Evolutionary conservation across 2,113 vertebrate genomes (phyloP).

Genomic region (Anser cygnoides): DNA sequence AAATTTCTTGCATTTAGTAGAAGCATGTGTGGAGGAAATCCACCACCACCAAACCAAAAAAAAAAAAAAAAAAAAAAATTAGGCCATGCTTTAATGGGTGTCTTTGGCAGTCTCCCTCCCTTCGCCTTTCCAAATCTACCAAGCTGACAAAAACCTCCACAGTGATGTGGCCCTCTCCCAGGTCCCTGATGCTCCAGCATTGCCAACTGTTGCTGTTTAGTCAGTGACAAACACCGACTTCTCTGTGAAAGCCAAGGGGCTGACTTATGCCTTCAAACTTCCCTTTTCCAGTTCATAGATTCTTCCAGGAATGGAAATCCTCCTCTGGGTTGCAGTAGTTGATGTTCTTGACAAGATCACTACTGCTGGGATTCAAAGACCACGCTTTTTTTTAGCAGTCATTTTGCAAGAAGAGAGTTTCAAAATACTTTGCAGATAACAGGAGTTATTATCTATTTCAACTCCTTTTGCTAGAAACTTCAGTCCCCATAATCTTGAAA

Average conservation of each 20-base stretch:
- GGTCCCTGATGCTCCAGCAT: neutral
- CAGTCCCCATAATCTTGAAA: neutral
- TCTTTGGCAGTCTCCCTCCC: neutral
- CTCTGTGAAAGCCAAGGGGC: neutral
- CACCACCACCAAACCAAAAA: neutral
- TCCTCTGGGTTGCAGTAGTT: neutral
- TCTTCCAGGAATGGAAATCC: conserved; percentile 31
- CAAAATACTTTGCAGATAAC: neutral
- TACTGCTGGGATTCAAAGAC: neutral
- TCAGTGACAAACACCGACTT: conserved; percentile 13
- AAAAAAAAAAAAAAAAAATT: neutral
- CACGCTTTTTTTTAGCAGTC: neutral
- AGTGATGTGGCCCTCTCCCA: neutral
- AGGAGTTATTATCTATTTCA: neutral
- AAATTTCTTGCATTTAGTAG: neutral
- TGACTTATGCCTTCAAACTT: neutral
- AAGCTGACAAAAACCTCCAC: neutral
- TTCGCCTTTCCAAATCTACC: neutral
- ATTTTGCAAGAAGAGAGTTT: neutral
- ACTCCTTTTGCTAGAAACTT: neutral
- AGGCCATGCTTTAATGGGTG: neutral
- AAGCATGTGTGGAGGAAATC: neutral
- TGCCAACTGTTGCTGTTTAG: neutral
- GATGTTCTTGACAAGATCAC: conserved; percentile 49
- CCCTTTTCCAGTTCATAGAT: conserved; percentile 11